These are phyloP conservation scores for Crotalus helleri DNA, from an alignment of 2,113 vertebrate species.

Conservation along the genomic window DNA sequence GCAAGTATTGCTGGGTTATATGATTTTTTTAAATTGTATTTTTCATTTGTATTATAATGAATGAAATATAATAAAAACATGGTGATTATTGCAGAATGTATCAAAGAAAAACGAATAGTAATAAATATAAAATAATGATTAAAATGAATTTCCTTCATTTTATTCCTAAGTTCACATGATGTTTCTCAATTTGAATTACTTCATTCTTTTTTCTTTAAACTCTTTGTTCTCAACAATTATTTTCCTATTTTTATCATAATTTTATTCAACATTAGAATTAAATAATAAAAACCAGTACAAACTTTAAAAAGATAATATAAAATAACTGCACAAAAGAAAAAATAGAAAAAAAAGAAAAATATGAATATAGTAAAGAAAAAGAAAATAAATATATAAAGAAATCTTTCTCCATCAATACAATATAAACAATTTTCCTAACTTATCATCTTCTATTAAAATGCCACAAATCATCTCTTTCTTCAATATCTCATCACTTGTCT, in stretches of 20 bases:
- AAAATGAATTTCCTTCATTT: neutral
- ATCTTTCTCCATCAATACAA: neutral
- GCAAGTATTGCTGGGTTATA: neutral
- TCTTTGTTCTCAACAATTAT: neutral
- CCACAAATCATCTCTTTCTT: neutral
- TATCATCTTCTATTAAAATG: neutral
- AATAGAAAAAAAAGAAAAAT: neutral
- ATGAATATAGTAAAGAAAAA: neutral
- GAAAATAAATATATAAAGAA: neutral
- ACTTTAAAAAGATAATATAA: neutral
- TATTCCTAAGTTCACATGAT: neutral
- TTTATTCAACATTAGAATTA: neutral
- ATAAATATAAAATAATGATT: neutral
- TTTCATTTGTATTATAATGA: neutral
- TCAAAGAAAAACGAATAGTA: neutral
- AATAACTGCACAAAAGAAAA: neutral
- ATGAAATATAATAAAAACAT: neutral
- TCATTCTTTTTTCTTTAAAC: neutral
- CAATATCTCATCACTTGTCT: neutral
- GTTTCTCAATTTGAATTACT: neutral
- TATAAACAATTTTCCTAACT: neutral
- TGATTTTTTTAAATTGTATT: neutral
- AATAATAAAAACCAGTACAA: neutral
- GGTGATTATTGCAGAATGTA: neutral
- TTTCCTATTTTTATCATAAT: neutral